Percentiles rank a stretch among this genome's conserved stretches.
Conservation (phyloP, 2,888 invertebrate species). For the Carabus problematicus region DNA sequence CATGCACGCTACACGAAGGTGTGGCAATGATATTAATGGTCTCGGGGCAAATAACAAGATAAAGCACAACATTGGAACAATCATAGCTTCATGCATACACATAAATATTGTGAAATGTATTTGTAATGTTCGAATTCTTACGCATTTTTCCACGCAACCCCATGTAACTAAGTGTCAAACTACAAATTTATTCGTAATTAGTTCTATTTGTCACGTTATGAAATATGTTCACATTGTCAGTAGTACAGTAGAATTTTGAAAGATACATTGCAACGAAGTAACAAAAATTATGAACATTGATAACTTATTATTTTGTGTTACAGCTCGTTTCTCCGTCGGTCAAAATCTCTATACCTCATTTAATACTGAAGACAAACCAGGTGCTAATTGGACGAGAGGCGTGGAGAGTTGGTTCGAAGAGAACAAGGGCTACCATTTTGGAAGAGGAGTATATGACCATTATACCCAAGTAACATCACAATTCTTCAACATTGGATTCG, state of each 20-base stretch:
- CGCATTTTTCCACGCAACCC: background rate
- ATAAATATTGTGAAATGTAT: too few relatives aligned
- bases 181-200: too few relatives aligned
- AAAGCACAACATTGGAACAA: background rate
- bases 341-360: conserved; percentile 80
- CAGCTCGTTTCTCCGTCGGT: conserved; percentile 75
- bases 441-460: conserved; percentile 64
- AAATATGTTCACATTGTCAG: too few relatives aligned
- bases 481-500: background rate
- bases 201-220: too few relatives aligned
- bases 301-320: too few relatives aligned
- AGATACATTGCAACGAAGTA: too few relatives aligned
- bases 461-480: conserved; percentile 75
- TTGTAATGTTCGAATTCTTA: background rate
- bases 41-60: background rate
- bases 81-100: conserved; percentile 1
- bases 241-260: too few relatives aligned
- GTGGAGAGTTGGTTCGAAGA: conserved; percentile 80
- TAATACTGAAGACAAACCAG: conserved; percentile 62
- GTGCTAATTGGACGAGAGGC: conserved; percentile 18
- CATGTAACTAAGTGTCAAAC: background rate
- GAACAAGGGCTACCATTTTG: conserved; percentile 65
- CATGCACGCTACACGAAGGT: too few relatives aligned
- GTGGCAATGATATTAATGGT: too few relatives aligned
- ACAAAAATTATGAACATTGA: too few relatives aligned